Evolutionary conservation across 2,797 vertebrate genomes (phyloP).

Genomic region (Cyprinodon diabolis): DNA sequence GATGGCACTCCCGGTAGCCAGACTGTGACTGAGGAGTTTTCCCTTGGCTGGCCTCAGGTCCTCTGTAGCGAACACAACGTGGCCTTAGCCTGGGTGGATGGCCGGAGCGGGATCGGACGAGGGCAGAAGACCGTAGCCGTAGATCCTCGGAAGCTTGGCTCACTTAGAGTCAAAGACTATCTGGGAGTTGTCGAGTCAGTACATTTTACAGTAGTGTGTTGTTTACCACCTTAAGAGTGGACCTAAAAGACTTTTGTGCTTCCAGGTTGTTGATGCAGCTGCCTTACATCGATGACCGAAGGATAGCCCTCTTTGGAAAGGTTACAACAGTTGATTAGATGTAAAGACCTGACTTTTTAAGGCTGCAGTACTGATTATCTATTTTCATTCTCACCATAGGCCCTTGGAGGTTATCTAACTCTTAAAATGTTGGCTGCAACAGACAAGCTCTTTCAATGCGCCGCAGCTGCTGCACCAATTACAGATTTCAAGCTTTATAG

Average conservation of each 20-base stretch:
- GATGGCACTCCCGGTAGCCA: slow-evolving; percentile 79
- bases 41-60: slow-evolving; percentile 82
- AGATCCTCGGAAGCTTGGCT: slow-evolving; percentile 77
- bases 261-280: slow-evolving; percentile 82
- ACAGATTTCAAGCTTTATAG: slow-evolving; percentile 86
- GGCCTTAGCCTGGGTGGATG: slow-evolving; percentile 83
- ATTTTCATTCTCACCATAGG: slow-evolving; percentile 64
- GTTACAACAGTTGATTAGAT: slow-evolving; percentile 52
- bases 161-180: slow-evolving; percentile 81
- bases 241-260: slow-evolving; percentile 17
- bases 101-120: slow-evolving; percentile 73
- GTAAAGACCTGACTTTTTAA: background rate
- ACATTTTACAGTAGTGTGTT: slow-evolving; percentile 15
- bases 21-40: slow-evolving; percentile 83
- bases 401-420: slow-evolving; percentile 84
- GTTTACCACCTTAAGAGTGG: background rate
- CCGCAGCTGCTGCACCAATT: slow-evolving; percentile 80
- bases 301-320: slow-evolving; percentile 86
- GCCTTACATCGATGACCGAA: slow-evolving; percentile 83
- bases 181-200: slow-evolving; percentile 82
- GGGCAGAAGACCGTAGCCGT: slow-evolving; percentile 75
- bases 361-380: background rate
- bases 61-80: slow-evolving; percentile 79
- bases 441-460: slow-evolving; percentile 82
- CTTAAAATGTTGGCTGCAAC: slow-evolving; percentile 83